phyloP scores from a whole-genome alignment of 2,797 vertebrate genomes.

The Lagocephalus sceleratus region DNA sequence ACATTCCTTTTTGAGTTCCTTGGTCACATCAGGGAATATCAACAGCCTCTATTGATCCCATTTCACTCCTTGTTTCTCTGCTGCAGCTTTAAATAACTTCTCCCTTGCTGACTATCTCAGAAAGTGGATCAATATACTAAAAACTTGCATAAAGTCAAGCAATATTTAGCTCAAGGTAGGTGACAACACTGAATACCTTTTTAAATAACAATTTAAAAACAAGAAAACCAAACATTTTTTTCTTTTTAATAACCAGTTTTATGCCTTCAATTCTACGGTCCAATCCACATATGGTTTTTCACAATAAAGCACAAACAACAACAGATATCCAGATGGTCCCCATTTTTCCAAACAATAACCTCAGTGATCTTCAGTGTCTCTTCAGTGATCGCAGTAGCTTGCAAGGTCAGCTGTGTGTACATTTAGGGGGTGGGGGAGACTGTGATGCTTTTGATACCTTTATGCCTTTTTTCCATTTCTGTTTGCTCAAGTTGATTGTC shows the following conservation, averaged over 20 bases:
- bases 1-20: no score
- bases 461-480: slow-evolving; percentile 40
- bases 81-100: no score
- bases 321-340: slow-evolving; percentile 40
- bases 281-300: slow-evolving; percentile 1
- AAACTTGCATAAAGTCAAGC: no score
- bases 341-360: slow-evolving; percentile 34
- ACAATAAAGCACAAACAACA: slow-evolving; percentile 19
- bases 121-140: no score
- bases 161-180: no score
- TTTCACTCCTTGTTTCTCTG: no score
- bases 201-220: neutral
- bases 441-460: slow-evolving; percentile 38
- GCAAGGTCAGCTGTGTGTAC: slow-evolving; percentile 41
- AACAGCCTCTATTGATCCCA: no score
- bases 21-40: no score
- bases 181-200: no score
- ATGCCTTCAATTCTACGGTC: slow-evolving; percentile 1
- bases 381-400: slow-evolving; percentile 32
- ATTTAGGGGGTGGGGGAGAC: neutral
- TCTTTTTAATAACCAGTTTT: neutral
- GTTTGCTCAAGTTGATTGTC: slow-evolving; percentile 45
- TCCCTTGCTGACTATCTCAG: no score
- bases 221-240: neutral
- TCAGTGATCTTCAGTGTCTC: slow-evolving; percentile 33